A percentile compares a stretch with the other conserved stretches of the same genome.
These are phyloP conservation scores for Tinea semifulvella DNA, from an alignment of 2,888 invertebrate species.

Conservation along the genomic window DNA sequence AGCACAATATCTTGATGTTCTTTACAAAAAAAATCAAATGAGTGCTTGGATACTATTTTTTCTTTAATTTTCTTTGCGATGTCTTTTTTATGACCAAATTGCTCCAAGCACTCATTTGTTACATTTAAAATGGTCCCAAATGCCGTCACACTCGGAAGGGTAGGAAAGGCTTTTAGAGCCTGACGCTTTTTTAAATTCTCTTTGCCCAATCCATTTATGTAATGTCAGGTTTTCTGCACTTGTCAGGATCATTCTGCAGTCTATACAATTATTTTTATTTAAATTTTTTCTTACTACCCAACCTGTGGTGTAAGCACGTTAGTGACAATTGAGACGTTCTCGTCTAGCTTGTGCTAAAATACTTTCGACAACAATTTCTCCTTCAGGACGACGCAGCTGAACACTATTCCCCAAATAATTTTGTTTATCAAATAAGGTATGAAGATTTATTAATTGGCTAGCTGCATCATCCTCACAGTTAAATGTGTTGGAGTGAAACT, in stretches of 20 bases:
- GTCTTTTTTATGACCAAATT: not conserved
- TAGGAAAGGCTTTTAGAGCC: conserved; percentile 1
- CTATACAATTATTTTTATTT: not conserved
- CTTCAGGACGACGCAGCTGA: not conserved
- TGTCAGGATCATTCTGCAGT: not conserved
- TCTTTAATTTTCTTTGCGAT: conserved; percentile 11
- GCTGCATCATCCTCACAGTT: conserved; percentile 2
- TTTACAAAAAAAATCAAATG: conserved; percentile 7
- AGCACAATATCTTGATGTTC: conserved; percentile 13
- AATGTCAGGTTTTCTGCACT: not conserved
- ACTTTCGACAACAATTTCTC: conserved; percentile 6
- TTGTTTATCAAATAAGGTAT: not conserved
- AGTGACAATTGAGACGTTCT: conserved; percentile 7
- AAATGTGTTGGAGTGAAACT: not conserved
- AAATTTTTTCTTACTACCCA: conserved; percentile 11
- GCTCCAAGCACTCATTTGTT: not conserved
- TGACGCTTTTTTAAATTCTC: conserved; percentile 2
- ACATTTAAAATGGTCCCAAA: not conserved
- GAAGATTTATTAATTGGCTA: not conserved
- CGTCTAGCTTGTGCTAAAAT: conserved; percentile 4
- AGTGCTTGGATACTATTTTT: conserved; percentile 11
- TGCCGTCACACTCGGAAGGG: not conserved
- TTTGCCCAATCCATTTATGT: conserved; percentile 1
- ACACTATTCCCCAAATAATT: not conserved
- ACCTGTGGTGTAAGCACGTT: conserved; percentile 2